Evolutionary conservation across 2,888 invertebrate species (phyloP).

Genomic region (Tromatobia lineatoria): DNA sequence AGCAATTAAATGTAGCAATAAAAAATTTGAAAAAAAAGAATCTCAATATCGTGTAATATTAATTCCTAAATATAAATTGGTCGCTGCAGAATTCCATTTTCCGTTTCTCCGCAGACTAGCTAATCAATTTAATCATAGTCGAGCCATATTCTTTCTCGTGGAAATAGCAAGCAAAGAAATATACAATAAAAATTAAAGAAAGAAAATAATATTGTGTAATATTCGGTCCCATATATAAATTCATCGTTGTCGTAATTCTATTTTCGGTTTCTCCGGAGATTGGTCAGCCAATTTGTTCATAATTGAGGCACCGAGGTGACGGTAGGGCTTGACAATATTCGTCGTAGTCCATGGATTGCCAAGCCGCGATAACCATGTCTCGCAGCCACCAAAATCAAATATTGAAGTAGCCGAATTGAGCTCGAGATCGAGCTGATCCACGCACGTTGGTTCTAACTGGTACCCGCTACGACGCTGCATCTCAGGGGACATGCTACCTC

Average conservation of each 20-base stretch:
- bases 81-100: no score
- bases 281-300: constrained; percentile 74
- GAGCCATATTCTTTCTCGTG: no score
- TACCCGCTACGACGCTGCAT: constrained; percentile 10
- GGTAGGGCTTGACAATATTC: constrained; percentile 10
- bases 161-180: no score
- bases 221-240: constrained; percentile 5
- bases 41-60: no score
- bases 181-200: no score
- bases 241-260: constrained; percentile 67
- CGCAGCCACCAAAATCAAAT: constrained; percentile 73
- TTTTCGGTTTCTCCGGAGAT: constrained; percentile 72
- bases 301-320: constrained; percentile 70
- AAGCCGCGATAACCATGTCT: constrained; percentile 35
- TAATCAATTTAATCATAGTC: no score
- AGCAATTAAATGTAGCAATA: no score
- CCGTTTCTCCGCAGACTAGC: no score
- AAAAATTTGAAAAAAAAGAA: no score
- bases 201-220: not conserved
- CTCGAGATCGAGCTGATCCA: constrained; percentile 24
- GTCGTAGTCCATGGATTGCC: constrained; percentile 5
- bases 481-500: constrained; percentile 38
- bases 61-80: no score
- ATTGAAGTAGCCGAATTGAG: constrained; percentile 77
- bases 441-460: constrained; percentile 2